Evolutionary conservation across 2,113 vertebrate species (phyloP).

Genomic region (Benthochromis sp.): DNA sequence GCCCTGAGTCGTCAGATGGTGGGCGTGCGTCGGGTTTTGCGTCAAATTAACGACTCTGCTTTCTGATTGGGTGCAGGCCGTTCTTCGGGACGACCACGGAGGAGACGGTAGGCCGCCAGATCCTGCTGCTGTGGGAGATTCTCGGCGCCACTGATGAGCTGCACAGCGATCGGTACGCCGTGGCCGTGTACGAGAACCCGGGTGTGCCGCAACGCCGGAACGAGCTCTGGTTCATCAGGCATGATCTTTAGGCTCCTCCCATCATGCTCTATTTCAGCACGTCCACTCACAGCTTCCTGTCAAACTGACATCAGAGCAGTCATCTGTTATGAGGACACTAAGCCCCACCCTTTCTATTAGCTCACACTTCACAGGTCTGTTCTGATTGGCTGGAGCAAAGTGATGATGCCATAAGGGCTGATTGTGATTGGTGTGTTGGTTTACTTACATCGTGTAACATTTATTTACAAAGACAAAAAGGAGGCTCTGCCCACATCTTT

Average conservation of each 20-base stretch:
- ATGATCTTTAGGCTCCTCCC: conserved; percentile 5
- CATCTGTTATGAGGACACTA: neutral
- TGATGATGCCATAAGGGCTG: neutral
- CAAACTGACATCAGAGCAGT: neutral
- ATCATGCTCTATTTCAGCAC: neutral
- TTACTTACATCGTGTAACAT: neutral
- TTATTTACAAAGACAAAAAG: neutral
- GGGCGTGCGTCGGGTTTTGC: neutral
- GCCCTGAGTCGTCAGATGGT: accelerated
- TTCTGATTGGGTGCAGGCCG: conserved; percentile 60
- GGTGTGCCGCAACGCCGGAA: conserved; percentile 71
- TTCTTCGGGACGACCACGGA: conserved; percentile 79
- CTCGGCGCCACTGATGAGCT: conserved; percentile 56
- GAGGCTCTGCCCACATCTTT: neutral
- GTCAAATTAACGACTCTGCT: neutral
- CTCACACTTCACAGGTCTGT: neutral
- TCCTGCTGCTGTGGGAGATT: conserved; percentile 71
- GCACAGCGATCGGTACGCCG: conserved; percentile 64
- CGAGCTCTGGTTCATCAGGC: conserved; percentile 82
- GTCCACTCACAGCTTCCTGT: neutral
- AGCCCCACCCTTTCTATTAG: neutral
- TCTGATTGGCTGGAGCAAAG: neutral
- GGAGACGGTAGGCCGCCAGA: conserved; percentile 76
- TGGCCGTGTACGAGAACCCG: conserved; percentile 80
- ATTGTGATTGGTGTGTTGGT: neutral